Evolutionary conservation across 2,797 vertebrate genomes (phyloP).

Genomic region (Phalanger gymnotis): DNA sequence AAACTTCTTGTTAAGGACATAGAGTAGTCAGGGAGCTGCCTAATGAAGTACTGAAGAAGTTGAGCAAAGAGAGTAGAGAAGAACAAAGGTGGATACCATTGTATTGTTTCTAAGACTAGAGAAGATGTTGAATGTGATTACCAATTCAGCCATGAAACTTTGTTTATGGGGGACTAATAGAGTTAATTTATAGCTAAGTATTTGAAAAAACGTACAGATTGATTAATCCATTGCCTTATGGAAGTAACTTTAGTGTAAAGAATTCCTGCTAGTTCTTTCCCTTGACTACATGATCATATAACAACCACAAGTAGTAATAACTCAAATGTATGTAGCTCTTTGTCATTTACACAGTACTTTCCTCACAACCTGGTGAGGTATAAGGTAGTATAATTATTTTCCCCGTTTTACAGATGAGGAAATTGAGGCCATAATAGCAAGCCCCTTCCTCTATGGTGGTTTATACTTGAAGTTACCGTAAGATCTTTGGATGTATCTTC

Average conservation of each 20-base stretch:
- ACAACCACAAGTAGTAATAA: not conserved
- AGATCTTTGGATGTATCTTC: slow-evolving; percentile 52
- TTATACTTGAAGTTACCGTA: slow-evolving; percentile 36
- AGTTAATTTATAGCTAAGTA: not conserved
- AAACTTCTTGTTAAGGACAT: not conserved
- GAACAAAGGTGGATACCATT: not conserved
- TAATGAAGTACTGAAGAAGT: not conserved
- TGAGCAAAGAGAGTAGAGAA: not conserved
- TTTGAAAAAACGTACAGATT: not conserved
- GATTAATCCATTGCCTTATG: not conserved
- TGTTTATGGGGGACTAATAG: not conserved
- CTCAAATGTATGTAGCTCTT: not conserved
- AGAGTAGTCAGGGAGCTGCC: not conserved
- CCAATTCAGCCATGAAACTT: not conserved
- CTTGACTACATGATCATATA: not conserved
- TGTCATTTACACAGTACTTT: not conserved
- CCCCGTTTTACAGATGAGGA: not conserved
- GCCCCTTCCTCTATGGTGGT: slow-evolving; percentile 1
- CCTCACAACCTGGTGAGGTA: not conserved
- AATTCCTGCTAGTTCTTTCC: not conserved
- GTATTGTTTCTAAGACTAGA: not conserved
- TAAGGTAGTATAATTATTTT: not conserved
- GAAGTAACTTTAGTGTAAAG: not conserved
- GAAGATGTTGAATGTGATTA: not conserved
- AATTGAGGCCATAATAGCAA: slow-evolving; percentile 25